A percentile compares a stretch with the other conserved stretches of the same genome.
phyloP scores from a whole-genome alignment of 2,888 invertebrate genomes.

The Ormyrus labotus region DNA sequence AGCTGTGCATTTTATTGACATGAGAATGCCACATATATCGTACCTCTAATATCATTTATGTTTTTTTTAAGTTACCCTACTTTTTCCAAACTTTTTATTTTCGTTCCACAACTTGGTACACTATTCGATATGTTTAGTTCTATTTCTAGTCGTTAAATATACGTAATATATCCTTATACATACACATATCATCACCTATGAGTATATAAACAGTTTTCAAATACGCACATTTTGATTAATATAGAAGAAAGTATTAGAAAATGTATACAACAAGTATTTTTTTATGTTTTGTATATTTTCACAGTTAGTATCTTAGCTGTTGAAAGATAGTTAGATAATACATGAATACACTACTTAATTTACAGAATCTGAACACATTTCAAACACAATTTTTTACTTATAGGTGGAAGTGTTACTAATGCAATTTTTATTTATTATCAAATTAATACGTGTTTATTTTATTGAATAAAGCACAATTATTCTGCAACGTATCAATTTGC shows the following conservation, averaged over 20 bases:
- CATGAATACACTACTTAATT: slow-evolving; percentile 23
- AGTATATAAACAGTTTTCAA: slow-evolving; percentile 25
- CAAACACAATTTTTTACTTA: background rate
- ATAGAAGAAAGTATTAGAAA: background rate
- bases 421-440: too few relatives aligned
- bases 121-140: slow-evolving; percentile 2
- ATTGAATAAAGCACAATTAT: too few relatives aligned
- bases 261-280: slow-evolving; percentile 39
- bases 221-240: slow-evolving; percentile 26
- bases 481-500: too few relatives aligned
- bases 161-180: slow-evolving; percentile 31
- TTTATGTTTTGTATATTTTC: slow-evolving; percentile 43
- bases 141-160: slow-evolving; percentile 36
- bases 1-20: slow-evolving; percentile 74
- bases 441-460: too few relatives aligned
- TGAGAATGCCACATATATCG: slow-evolving; percentile 71
- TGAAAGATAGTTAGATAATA: slow-evolving; percentile 37
- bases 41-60: slow-evolving; percentile 44
- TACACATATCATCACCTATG: background rate
- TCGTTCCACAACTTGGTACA: slow-evolving; percentile 18
- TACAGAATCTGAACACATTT: slow-evolving; percentile 9
- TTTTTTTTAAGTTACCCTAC: slow-evolving; percentile 51
- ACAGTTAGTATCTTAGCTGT: slow-evolving; percentile 38
- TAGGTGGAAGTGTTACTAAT: slow-evolving; percentile 15
- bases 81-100: slow-evolving; percentile 51